Evolutionary conservation across 2,797 vertebrate genomes (phyloP), one percentile per base, ranked within the genome.

Genomic region (Ctenosaura bakeri): DNA sequence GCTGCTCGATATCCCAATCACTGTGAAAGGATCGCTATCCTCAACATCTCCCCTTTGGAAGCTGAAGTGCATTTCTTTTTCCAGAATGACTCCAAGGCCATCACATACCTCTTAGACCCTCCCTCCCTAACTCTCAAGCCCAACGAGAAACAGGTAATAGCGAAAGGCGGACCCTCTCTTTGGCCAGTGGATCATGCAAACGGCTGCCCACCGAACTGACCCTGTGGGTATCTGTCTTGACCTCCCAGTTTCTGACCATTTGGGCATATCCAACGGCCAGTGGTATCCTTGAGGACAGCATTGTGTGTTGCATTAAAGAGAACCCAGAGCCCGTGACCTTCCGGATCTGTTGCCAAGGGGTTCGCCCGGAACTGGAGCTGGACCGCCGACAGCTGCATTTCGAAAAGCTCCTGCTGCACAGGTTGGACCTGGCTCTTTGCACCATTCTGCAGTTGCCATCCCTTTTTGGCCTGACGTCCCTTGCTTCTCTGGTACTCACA

Each of bases 221-320:
- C 3, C 59, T 66, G 59, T 1, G 64, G 12, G 6, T 1, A 4
- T 77, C 1, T 9, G n/a, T 16, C 50, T 79, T 85, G 1, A 52
- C 0, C 62, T 32, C 78, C 16, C 89, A 99, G 99, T 93, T 96
- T 66, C 94, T 99, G 95, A 97, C 78, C 0, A 29, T 99, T 32
- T 99, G 98, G 98, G 98, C 98, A 0, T 99, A 98, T 87, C 98
- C 98, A 35, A 98, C 98, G 8, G 96, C 96, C 38, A 82, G 92
- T 0, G 98, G 98, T 5, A 84, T 97, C n/a, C 84, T 98, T 46
- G 97, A 98, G 86, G 98, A 99, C 96, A 97, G 88, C 35, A 86
- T 98, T 0, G 81, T 99, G 85, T 98, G 98, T 92, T 96, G 95
- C 29, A 94, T 99, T 85, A 98, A 97, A 83, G 97, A 98, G n/a